These are phyloP conservation scores for Drosophila eohydei DNA, from an alignment of 2,888 invertebrate genomes.

Conservation along the genomic window DNA sequence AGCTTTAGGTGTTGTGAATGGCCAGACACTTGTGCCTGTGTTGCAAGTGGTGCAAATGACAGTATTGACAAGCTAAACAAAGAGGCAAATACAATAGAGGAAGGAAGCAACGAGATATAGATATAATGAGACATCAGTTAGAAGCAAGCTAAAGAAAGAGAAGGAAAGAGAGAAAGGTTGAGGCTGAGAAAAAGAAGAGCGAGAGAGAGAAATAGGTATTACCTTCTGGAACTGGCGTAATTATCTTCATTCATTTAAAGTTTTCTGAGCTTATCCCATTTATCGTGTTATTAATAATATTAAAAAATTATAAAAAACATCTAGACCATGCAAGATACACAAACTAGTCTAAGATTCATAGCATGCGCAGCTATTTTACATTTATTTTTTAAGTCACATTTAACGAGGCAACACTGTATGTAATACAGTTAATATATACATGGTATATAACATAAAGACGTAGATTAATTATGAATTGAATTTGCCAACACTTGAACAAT, in stretches of 20 bases:
- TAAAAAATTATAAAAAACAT: not conserved
- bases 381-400: not conserved
- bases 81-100: not conserved
- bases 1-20: conserved; percentile 4
- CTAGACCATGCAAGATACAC: not conserved
- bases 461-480: conserved; percentile 1
- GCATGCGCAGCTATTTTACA: not conserved
- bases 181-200: not conserved
- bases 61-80: conserved; percentile 41
- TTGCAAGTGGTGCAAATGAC: conserved; percentile 23
- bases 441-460: not conserved
- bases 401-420: not conserved
- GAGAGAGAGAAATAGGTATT: not conserved
- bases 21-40: conserved; percentile 24
- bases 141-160: not conserved
- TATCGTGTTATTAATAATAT: not conserved
- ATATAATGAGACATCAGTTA: too few species aligned
- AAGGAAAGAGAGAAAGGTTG: not conserved
- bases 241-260: not conserved
- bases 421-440: not conserved
- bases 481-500: conserved; percentile 3
- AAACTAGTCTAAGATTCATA: not conserved
- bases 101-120: too few species aligned
- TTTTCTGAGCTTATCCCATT: not conserved
- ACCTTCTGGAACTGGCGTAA: too few species aligned